Percentiles rank a stretch among this genome's conserved stretches.
Conservation (phyloP, 2,113 vertebrate species). For the Chaenogobius annularis region DNA sequence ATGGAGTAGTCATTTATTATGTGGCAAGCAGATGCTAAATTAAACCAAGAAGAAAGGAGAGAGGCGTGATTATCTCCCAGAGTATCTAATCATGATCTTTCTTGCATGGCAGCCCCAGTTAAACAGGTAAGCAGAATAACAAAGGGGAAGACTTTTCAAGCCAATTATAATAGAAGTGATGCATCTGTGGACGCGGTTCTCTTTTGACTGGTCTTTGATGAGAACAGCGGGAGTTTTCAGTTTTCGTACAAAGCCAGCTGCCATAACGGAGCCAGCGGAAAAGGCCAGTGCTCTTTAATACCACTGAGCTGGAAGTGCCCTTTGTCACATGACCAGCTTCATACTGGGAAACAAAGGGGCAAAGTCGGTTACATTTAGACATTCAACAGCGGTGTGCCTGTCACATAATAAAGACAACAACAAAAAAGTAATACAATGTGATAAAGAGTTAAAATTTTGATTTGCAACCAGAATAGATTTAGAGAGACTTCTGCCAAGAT, state of each 20-base stretch:
- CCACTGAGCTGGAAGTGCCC: conserved; percentile 66
- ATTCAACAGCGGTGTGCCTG: conserved; percentile 52
- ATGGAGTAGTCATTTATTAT: background rate
- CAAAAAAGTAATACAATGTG: too few species aligned
- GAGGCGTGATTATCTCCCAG: conserved; percentile 17
- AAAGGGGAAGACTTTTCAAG: conserved; percentile 50
- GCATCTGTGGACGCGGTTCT: conserved; percentile 39
- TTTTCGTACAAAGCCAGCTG: conserved; percentile 55
- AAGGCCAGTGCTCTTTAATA: conserved; percentile 71
- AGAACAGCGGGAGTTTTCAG: conserved; percentile 60
- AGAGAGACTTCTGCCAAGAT: too few species aligned
- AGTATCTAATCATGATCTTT: conserved; percentile 19
- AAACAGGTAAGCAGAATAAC: conserved; percentile 59
- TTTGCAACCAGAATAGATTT: too few species aligned
- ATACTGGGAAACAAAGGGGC: conserved; percentile 53
- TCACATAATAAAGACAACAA: too few species aligned
- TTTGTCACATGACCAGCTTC: conserved; percentile 56
- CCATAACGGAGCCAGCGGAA: conserved; percentile 53
- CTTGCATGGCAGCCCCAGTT: conserved; percentile 32
- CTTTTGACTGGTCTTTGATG: conserved; percentile 63
- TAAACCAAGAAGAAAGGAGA: conserved; percentile 1
- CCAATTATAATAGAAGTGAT: conserved; percentile 54
- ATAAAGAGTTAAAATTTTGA: too few species aligned
- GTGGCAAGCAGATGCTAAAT: conserved; percentile 14
- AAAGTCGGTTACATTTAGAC: conserved; percentile 51